Conservation (phyloP, 2,113 vertebrate genomes). For the Heloderma charlesbogerti region DNA sequence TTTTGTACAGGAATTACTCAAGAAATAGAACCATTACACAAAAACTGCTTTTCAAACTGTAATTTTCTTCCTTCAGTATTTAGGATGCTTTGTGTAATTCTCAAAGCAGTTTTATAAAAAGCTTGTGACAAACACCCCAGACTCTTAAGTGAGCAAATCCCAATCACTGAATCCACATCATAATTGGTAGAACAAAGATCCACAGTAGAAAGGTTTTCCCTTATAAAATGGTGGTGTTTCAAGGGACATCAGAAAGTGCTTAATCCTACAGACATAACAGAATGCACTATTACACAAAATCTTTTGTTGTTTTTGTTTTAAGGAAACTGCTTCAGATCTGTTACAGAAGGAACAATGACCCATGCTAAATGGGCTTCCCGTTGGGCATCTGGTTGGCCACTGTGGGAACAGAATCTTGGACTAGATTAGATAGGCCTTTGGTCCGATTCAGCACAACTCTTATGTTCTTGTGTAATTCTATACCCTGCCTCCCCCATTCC, state of each 20-base stretch:
- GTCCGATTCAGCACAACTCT: too few relatives aligned
- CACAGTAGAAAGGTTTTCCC: background rate
- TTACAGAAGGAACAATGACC: background rate
- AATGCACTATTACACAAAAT: background rate
- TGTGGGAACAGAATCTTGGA: too few relatives aligned
- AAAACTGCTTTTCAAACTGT: background rate
- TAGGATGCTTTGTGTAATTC: background rate
- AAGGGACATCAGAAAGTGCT: background rate
- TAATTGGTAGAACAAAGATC: background rate
- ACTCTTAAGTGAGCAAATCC: background rate
- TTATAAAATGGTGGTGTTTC: background rate
- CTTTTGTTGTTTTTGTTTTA: background rate
- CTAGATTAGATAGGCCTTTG: too few relatives aligned
- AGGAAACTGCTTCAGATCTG: background rate
- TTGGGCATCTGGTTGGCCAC: too few relatives aligned
- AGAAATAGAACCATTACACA: background rate
- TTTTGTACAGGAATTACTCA: background rate
- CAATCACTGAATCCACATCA: background rate
- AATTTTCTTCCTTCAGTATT: background rate
- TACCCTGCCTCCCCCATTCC: background rate
- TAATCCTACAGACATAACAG: background rate
- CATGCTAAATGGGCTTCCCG: too few relatives aligned
- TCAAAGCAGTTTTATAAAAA: background rate
- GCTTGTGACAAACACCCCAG: too few relatives aligned
- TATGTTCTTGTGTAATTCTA: background rate